These are phyloP conservation scores for Sitophilus oryzae DNA, from an alignment of 1,140 invertebrate genomes.

Conservation along the genomic window DNA sequence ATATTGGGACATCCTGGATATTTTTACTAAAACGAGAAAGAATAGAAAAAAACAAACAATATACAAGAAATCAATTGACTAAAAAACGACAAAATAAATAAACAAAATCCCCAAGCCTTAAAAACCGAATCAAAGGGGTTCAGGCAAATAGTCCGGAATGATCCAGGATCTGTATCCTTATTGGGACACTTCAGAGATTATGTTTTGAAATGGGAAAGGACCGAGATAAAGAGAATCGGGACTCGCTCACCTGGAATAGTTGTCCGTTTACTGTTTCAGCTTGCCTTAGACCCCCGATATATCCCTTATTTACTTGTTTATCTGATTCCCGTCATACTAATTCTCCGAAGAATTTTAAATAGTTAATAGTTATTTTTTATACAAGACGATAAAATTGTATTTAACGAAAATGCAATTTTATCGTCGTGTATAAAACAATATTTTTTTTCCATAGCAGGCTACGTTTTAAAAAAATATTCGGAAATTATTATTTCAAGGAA, in stretches of 20 bases:
- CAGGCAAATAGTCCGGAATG: neutral
- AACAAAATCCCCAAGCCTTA: neutral
- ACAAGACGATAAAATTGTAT: no score
- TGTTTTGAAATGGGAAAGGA: neutral
- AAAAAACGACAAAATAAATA: neutral
- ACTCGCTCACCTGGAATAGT: neutral
- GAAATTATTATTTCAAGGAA: no score
- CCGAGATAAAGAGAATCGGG: no score
- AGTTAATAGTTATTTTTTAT: no score
- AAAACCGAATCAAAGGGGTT: neutral
- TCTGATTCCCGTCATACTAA: no score
- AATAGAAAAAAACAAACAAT: neutral
- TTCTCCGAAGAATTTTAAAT: no score
- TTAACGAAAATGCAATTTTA: no score
- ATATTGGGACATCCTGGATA: neutral
- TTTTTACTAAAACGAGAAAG: neutral
- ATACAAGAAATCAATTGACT: neutral
- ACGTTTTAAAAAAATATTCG: no score
- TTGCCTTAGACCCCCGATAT: neutral
- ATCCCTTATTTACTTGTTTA: no score
- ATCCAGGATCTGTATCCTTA: neutral
- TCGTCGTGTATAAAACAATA: no score
- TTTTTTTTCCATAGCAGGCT: no score
- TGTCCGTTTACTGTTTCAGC: neutral
- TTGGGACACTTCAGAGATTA: neutral